Conservation (phyloP, 1,140 invertebrate species). For the Sitophilus oryzae region DNA sequence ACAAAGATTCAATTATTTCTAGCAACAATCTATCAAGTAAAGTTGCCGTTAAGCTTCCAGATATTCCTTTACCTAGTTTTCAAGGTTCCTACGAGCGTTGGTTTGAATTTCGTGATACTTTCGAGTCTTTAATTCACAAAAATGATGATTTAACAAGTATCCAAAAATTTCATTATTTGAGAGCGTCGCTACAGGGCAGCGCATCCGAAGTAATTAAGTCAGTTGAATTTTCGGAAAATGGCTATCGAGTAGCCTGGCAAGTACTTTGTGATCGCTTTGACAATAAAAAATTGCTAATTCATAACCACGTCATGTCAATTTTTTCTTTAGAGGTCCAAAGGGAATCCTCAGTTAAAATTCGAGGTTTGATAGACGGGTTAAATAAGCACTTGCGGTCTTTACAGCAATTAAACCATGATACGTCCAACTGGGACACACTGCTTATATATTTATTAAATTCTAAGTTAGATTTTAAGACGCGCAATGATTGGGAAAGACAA, state of each 20-base stretch:
- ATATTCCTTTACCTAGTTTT: slow-evolving; percentile 12
- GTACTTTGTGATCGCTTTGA: slow-evolving; percentile 34
- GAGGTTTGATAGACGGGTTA: too few species aligned
- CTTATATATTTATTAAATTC: too few species aligned
- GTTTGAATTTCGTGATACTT: slow-evolving; percentile 31
- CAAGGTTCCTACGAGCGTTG: slow-evolving; percentile 27
- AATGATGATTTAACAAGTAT: slow-evolving; percentile 19
- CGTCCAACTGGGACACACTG: too few species aligned
- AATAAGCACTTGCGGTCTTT: too few species aligned
- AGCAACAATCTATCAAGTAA: too few species aligned
- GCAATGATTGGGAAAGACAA: too few species aligned
- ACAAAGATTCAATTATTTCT: too few species aligned
- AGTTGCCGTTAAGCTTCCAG: slow-evolving; percentile 3
- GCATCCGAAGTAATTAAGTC: slow-evolving; percentile 29
- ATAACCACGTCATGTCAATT: slow-evolving; percentile 16
- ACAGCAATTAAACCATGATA: too few species aligned
- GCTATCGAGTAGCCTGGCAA: slow-evolving; percentile 36
- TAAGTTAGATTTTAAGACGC: too few species aligned
- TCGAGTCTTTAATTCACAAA: slow-evolving; percentile 29
- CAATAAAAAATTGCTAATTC: slow-evolving; percentile 26
- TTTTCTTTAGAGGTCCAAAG: too few species aligned
- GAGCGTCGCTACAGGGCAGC: slow-evolving; percentile 30
- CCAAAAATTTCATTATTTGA: slow-evolving; percentile 34
- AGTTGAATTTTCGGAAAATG: slow-evolving; percentile 30
- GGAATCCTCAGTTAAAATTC: too few species aligned